Conservation (phyloP, 2,113 vertebrate species). For the Myrmecophaga tridactyla region DNA sequence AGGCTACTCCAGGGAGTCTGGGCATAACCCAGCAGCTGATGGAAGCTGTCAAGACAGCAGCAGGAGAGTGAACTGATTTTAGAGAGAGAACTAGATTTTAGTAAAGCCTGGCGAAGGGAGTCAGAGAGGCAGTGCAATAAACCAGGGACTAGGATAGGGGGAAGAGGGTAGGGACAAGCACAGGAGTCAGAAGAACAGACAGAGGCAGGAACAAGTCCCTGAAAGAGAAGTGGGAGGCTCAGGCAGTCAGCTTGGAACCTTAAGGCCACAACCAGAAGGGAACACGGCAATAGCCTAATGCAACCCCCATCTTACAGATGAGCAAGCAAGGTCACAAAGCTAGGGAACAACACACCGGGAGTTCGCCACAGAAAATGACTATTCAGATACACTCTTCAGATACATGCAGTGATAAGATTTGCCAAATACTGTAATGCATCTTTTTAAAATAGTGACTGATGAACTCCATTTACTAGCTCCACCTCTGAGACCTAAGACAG, state of each 20-base stretch:
- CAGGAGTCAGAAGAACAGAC: no score
- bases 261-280: not conserved
- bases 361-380: no score
- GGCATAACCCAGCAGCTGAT: not conserved
- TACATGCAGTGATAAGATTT: no score
- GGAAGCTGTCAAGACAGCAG: not conserved
- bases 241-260: not conserved
- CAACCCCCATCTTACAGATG: not conserved
- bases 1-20: not conserved
- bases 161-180: accelerated
- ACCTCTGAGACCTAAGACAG: not conserved
- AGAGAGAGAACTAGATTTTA: not conserved
- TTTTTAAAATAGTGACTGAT: no score
- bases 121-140: not conserved
- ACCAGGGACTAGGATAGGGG: accelerated
- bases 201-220: not conserved
- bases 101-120: not conserved
- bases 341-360: not conserved
- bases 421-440: no score
- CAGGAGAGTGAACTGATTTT: not conserved
- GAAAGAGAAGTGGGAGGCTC: not conserved
- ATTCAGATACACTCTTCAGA: no score
- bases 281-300: not conserved
- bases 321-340: not conserved
- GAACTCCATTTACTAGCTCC: not conserved